Percentiles rank a stretch among this genome's conserved stretches.
Evolutionary conservation across 2,113 vertebrate species (phyloP).

Genomic region (Centropus bengalensis): DNA sequence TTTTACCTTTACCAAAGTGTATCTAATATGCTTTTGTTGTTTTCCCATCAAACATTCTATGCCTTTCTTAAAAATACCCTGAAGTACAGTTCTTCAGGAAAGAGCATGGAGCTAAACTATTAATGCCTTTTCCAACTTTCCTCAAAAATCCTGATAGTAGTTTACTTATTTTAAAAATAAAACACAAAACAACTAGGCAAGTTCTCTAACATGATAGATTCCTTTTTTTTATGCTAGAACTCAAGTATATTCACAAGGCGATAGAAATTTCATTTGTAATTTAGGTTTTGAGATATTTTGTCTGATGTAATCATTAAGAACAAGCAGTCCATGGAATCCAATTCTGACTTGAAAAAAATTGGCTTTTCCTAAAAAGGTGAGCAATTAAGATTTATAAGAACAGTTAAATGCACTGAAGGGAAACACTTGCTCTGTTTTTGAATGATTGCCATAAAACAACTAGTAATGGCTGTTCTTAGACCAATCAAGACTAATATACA

Average conservation of each 20-base stretch:
- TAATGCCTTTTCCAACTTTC: neutral
- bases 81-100: neutral
- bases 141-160: neutral
- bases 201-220: neutral
- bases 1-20: neutral
- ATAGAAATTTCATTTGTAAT: neutral
- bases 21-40: neutral
- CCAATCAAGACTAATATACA: neutral
- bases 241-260: neutral
- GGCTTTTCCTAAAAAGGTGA: neutral
- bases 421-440: neutral
- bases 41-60: neutral
- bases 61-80: neutral
- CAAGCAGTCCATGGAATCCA: neutral
- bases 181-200: neutral
- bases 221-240: neutral
- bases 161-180: neutral
- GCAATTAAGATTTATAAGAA: neutral
- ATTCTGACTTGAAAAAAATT: neutral
- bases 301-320: neutral
- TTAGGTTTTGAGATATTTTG: constrained; percentile 23
- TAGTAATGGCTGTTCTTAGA: neutral
- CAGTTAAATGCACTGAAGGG: neutral
- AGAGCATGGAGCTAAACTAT: neutral
- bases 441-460: neutral